Conservation (phyloP, 92 coral and sea anemone species). For the Zoanthus sociatus region DNA sequence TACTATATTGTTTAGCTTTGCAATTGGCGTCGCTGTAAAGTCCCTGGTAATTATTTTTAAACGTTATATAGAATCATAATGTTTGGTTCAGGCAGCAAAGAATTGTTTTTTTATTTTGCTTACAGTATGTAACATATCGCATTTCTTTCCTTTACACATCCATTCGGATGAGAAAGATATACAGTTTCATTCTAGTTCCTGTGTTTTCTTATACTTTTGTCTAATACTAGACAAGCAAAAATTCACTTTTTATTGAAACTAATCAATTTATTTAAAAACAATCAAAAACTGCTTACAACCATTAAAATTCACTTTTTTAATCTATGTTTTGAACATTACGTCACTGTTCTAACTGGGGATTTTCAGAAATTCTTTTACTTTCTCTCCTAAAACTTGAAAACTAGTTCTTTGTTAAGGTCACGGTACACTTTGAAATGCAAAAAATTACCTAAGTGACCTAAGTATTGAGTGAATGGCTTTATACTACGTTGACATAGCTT, state of each 20-base stretch:
- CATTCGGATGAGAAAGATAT: too few relatives aligned
- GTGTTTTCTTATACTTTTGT: neutral
- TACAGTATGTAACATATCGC: neutral
- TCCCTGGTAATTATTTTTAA: neutral
- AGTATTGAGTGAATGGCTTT: too few relatives aligned
- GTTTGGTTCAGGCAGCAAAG: constrained; percentile 9
- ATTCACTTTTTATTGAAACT: too few relatives aligned
- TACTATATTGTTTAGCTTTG: too few relatives aligned
- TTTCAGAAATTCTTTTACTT: neutral
- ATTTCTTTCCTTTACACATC: neutral
- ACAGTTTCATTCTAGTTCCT: neutral
- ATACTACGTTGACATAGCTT: too few relatives aligned
- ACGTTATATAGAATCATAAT: neutral
- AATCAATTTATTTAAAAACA: too few relatives aligned
- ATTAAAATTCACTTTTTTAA: too few relatives aligned
- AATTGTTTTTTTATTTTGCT: neutral
- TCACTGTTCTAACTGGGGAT: neutral
- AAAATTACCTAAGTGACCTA: too few relatives aligned
- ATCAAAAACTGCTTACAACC: too few relatives aligned
- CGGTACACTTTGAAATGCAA: too few relatives aligned
- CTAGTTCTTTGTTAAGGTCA: neutral
- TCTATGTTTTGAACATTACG: neutral
- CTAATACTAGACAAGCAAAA: neutral
- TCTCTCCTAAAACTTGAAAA: neutral
- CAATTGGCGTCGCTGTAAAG: too few relatives aligned